phyloP scores from a whole-genome alignment of 2,888 invertebrate species.

The Agrochola lychnidis region DNA sequence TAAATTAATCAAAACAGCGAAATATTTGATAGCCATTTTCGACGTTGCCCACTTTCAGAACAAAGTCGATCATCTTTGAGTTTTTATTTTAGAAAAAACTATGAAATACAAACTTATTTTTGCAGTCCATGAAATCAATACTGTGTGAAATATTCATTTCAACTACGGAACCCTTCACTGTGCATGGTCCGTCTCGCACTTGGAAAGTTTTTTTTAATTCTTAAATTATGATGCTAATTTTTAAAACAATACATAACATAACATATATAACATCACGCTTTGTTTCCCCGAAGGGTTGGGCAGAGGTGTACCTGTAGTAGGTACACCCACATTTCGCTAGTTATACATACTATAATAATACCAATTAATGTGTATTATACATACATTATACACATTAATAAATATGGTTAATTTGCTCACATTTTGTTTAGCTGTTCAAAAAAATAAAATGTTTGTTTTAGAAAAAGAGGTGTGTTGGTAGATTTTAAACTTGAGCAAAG shows the following conservation, averaged over 20 bases:
- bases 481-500: background rate
- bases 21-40: too few relatives aligned
- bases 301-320: too few relatives aligned
- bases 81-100: background rate
- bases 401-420: background rate
- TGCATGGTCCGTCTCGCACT: background rate
- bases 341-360: too few relatives aligned
- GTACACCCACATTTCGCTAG: too few relatives aligned
- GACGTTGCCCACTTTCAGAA: too few relatives aligned
- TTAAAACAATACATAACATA: too few relatives aligned
- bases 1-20: too few relatives aligned
- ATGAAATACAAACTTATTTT: background rate
- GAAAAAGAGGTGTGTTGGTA: slow-evolving; percentile 23
- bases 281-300: too few relatives aligned
- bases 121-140: background rate
- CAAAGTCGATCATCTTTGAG: background rate
- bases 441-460: background rate
- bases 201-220: background rate
- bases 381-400: background rate
- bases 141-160: background rate
- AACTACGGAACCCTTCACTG: background rate
- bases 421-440: background rate
- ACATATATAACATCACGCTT: too few relatives aligned
- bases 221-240: too few relatives aligned
- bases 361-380: background rate